Percentiles rank a stretch among this genome's conserved stretches.
Evolutionary conservation across 2,888 invertebrate species (phyloP).

Genomic region (Tortricodes alternella): DNA sequence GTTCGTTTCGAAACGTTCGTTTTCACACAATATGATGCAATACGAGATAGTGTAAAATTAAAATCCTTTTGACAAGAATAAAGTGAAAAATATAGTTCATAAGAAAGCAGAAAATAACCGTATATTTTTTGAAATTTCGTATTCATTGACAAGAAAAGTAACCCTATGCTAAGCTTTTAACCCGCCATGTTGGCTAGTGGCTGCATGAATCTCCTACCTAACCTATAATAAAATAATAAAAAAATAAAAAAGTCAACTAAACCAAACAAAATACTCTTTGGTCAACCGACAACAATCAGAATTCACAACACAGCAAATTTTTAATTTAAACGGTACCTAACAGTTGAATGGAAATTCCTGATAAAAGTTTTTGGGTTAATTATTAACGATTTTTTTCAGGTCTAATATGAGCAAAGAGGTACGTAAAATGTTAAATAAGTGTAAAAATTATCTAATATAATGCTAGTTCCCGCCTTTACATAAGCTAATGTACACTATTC

Average conservation of each 20-base stretch:
- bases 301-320: conserved; percentile 6
- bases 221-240: neutral
- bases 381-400: neutral
- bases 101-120: no score
- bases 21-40: conserved; percentile 1
- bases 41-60: neutral
- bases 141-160: no score
- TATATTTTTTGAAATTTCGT: no score
- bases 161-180: no score
- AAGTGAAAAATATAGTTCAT: no score
- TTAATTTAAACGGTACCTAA: conserved; percentile 10
- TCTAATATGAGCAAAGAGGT: conserved; percentile 15
- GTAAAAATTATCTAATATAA: neutral
- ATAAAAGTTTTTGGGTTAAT: no score
- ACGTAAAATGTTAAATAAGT: neutral
- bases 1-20: neutral
- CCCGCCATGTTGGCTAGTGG: no score
- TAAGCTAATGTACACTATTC: neutral
- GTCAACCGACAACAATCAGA: neutral
- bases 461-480: neutral
- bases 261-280: neutral
- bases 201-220: no score
- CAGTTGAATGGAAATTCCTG: conserved; percentile 12
- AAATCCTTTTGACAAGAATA: no score
- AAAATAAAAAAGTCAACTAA: neutral